Conservation (phyloP, 2,797 vertebrate genomes). For the Centropyge bicolor region DNA sequence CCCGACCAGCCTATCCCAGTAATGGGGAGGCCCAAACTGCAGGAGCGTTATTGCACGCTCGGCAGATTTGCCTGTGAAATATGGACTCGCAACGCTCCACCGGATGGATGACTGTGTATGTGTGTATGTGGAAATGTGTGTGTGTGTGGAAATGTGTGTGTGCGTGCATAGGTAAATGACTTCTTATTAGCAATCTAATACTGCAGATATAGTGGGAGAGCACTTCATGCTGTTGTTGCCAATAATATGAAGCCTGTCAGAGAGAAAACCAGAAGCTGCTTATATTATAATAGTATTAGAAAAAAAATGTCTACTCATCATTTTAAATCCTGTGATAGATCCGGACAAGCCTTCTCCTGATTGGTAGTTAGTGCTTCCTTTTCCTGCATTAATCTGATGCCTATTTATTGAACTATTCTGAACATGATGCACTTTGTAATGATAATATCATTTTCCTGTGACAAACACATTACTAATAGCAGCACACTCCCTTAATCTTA, state of each 20-base stretch:
- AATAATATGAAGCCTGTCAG: conserved; percentile 25
- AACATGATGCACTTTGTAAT: background rate
- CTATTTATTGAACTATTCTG: background rate
- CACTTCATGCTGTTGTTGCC: conserved; percentile 15
- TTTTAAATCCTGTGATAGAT: conserved; percentile 6
- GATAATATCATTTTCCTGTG: conserved; percentile 7
- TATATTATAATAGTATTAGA: background rate
- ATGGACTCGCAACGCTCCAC: conserved; percentile 67
- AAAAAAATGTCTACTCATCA: background rate
- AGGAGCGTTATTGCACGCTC: conserved; percentile 76
- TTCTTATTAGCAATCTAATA: conserved; percentile 66
- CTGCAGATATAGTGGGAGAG: conserved; percentile 28
- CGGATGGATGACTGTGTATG: conserved; percentile 35
- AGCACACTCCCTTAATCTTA: background rate
- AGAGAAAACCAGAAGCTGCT: conserved; percentile 16
- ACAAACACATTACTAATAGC: conserved; percentile 14
- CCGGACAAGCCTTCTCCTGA: background rate
- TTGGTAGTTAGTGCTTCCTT: background rate
- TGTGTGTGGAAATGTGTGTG: too few relatives aligned
- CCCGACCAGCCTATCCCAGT: conserved; percentile 66
- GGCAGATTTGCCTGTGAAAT: conserved; percentile 83
- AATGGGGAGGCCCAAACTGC: conserved; percentile 77
- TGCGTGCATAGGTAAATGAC: conserved; percentile 43
- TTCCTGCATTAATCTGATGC: conserved; percentile 1
- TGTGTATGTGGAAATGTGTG: conserved; percentile 25